A percentile compares a stretch with the other conserved stretches of the same genome.
These are phyloP conservation scores for Platyura marginata DNA, from an alignment of 1,140 invertebrate species.

Conservation along the genomic window DNA sequence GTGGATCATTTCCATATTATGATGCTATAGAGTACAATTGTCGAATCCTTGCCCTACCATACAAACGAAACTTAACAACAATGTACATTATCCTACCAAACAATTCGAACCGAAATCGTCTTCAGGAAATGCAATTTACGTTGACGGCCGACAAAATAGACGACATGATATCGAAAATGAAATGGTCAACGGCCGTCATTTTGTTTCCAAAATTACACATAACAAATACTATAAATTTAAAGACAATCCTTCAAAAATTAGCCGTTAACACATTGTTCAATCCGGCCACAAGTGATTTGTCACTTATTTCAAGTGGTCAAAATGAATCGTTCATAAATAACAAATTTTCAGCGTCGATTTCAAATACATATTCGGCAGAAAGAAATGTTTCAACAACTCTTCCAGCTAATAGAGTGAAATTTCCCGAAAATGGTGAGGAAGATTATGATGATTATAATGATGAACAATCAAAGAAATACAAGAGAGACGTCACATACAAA, in stretches of 20 bases:
- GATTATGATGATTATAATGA: too few relatives aligned
- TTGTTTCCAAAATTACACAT: conserved; percentile 47
- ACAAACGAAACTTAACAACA: conserved; percentile 37
- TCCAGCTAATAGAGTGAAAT: background rate
- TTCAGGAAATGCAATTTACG: conserved; percentile 28
- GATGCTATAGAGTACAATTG: conserved; percentile 21
- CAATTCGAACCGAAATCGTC: conserved; percentile 23
- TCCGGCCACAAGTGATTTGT: conserved; percentile 32
- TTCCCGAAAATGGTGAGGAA: background rate
- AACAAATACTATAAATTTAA: conserved; percentile 32
- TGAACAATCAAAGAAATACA: conserved; percentile 6
- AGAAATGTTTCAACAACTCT: background rate
- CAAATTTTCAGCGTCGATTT: background rate
- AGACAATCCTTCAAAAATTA: conserved; percentile 27
- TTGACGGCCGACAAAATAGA: conserved; percentile 31
- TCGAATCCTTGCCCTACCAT: conserved; percentile 50
- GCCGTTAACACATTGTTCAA: conserved; percentile 40
- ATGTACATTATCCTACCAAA: conserved; percentile 55
- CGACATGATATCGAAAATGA: conserved; percentile 28
- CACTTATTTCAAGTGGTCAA: conserved; percentile 27
- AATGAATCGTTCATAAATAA: background rate
- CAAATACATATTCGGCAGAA: background rate
- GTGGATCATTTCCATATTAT: conserved; percentile 17
- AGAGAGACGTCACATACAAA: conserved; percentile 10
- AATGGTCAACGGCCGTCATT: conserved; percentile 27